Percentiles rank a stretch among this genome's conserved stretches.
phyloP scores from a whole-genome alignment of 1,140 invertebrate species.

The Calephelis virginiensis region DNA sequence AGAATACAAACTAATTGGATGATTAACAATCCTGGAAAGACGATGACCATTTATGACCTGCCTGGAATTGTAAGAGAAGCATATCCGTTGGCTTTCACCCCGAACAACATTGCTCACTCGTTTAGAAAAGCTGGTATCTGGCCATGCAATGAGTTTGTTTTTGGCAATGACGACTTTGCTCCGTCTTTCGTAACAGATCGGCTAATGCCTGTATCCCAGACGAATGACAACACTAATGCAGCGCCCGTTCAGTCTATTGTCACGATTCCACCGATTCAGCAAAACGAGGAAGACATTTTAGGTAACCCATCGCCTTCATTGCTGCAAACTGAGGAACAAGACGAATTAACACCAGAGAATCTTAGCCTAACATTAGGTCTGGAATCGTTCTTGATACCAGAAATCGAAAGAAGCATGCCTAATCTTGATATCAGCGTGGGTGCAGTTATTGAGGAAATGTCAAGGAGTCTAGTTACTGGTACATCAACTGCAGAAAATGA shows the following conservation, averaged over 20 bases:
- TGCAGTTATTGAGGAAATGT: slow-evolving; percentile 16
- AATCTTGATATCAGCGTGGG: slow-evolving; percentile 15
- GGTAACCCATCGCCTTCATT: too few species aligned
- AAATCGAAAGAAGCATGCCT: slow-evolving; percentile 15
- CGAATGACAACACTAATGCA: not conserved
- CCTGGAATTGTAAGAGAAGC: slow-evolving; percentile 5
- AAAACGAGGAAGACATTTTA: not conserved
- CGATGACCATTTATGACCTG: slow-evolving; percentile 1
- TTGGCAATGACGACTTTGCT: not conserved
- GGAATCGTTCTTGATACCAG: slow-evolving; percentile 7
- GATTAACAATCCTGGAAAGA: not conserved
- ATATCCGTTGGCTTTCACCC: not conserved
- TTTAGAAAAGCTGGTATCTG: slow-evolving; percentile 15
- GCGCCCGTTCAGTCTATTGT: too few species aligned
- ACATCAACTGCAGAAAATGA: slow-evolving; percentile 11
- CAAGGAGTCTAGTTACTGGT: not conserved
- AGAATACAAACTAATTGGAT: not conserved
- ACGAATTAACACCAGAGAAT: not conserved
- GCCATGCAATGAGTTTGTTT: slow-evolving; percentile 2
- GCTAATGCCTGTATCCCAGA: not conserved
- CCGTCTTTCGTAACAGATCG: slow-evolving; percentile 7
- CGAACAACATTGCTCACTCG: slow-evolving; percentile 5
- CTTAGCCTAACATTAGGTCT: slow-evolving; percentile 12
- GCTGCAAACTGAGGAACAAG: not conserved
- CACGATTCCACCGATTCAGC: too few species aligned